Percentiles rank a stretch among this genome's conserved stretches.
phyloP scores from a whole-genome alignment of 1,140 invertebrate species.

The Conus ventricosus region DNA sequence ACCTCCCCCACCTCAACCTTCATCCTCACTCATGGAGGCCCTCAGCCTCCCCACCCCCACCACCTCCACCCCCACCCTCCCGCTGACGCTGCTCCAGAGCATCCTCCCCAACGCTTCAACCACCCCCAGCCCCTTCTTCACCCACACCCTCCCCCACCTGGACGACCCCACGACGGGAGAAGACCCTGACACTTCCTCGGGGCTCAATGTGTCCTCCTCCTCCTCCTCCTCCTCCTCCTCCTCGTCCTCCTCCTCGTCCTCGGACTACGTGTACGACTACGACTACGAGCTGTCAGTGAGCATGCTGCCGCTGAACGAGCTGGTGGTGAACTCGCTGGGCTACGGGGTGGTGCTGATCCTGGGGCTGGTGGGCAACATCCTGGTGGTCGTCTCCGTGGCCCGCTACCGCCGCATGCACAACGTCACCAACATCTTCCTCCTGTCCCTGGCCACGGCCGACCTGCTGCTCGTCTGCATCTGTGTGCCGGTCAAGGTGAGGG shows the following conservation, averaged over 20 bases:
- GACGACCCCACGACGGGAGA: neutral
- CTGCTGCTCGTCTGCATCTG: constrained; percentile 84
- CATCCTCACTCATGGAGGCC: neutral
- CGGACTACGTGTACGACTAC: constrained; percentile 53
- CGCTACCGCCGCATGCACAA: constrained; percentile 78
- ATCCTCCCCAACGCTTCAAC: neutral
- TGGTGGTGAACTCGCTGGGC: constrained; percentile 79
- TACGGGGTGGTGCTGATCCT: constrained; percentile 81
- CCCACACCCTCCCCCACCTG: neutral
- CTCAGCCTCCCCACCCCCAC: neutral
- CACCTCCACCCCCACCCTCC: neutral
- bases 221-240: neutral
- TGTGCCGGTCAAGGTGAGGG: constrained; percentile 84
- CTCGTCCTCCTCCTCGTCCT: neutral
- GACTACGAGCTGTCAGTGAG: constrained; percentile 54
- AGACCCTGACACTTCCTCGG: neutral
- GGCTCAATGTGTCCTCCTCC: neutral
- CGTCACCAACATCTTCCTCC: constrained; percentile 84
- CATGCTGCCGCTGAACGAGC: constrained; percentile 71
- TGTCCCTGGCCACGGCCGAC: constrained; percentile 83
- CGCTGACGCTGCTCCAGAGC: neutral
- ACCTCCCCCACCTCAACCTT: too few relatives aligned
- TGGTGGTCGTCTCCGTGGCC: constrained; percentile 79
- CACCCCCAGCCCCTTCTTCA: neutral
- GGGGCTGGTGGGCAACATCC: constrained; percentile 80